Evolutionary conservation across 2,113 vertebrate species (phyloP).

Genomic region (Arizona elegans): DNA sequence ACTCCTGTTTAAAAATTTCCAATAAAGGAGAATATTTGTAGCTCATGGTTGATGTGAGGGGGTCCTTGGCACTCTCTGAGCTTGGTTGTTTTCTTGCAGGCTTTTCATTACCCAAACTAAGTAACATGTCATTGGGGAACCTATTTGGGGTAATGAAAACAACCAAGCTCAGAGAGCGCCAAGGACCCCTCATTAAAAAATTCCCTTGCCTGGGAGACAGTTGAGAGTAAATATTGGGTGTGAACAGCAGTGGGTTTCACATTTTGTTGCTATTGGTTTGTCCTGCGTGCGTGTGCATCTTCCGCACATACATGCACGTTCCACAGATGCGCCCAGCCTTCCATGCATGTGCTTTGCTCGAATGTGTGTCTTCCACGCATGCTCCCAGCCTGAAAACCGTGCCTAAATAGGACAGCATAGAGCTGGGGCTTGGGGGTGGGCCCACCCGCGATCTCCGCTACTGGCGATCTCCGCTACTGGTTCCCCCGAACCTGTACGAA

Average conservation of each 20-base stretch:
- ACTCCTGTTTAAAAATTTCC: neutral
- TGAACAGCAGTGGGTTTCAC: neutral
- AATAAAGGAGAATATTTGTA: neutral
- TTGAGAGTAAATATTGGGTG: neutral
- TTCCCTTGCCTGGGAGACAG: neutral
- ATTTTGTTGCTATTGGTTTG: too few species aligned
- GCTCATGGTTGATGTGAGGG: neutral
- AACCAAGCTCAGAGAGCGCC: neutral
- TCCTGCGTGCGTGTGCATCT: too few species aligned
- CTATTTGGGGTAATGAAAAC: neutral
- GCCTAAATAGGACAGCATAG: too few species aligned
- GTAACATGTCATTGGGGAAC: neutral
- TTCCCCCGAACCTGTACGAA: too few species aligned
- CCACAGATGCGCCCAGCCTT: too few species aligned
- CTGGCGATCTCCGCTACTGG: too few species aligned
- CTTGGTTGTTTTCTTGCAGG: neutral
- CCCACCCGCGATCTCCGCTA: too few species aligned
- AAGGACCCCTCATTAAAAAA: neutral
- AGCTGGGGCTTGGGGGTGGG: too few species aligned
- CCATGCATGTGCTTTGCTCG: too few species aligned
- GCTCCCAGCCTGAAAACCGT: too few species aligned
- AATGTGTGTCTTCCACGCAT: too few species aligned
- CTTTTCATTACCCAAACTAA: neutral
- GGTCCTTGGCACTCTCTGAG: neutral
- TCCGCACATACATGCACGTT: too few species aligned